Evolutionary conservation across 2,797 vertebrate genomes (phyloP).

Genomic region (Acanthiza pusilla): DNA sequence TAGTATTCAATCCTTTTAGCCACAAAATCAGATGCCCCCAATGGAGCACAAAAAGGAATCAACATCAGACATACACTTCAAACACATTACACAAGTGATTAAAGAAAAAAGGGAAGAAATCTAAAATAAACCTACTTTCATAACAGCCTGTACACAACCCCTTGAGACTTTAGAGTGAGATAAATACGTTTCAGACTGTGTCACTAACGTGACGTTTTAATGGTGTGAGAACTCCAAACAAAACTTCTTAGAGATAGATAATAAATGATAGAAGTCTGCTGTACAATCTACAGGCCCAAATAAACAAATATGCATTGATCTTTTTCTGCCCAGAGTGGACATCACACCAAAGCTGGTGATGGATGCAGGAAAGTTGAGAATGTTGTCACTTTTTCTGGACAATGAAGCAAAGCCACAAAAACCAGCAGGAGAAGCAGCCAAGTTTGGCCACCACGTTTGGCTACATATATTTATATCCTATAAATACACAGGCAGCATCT

Average conservation of each 20-base stretch:
- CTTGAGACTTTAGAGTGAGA: neutral
- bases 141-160: neutral
- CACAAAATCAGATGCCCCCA: neutral
- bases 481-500: neutral
- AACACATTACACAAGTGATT: neutral
- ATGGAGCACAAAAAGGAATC: neutral
- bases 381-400: neutral
- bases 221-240: neutral
- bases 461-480: neutral
- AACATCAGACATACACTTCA: neutral
- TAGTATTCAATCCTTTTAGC: neutral
- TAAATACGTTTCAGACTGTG: neutral
- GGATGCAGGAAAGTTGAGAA: neutral
- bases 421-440: neutral
- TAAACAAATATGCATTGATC: neutral
- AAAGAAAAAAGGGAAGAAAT: neutral
- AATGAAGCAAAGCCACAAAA: conserved; percentile 9
- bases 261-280: neutral
- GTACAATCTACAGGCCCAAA: neutral
- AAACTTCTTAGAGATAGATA: neutral
- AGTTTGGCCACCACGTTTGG: neutral
- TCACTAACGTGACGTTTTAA: neutral
- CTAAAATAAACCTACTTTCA: neutral
- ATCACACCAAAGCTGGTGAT: neutral
- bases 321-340: neutral